Evolutionary conservation across 2,888 invertebrate genomes (phyloP), one percentile per base, ranked within the genome.

Genomic region (Gortyna flavago): DNA sequence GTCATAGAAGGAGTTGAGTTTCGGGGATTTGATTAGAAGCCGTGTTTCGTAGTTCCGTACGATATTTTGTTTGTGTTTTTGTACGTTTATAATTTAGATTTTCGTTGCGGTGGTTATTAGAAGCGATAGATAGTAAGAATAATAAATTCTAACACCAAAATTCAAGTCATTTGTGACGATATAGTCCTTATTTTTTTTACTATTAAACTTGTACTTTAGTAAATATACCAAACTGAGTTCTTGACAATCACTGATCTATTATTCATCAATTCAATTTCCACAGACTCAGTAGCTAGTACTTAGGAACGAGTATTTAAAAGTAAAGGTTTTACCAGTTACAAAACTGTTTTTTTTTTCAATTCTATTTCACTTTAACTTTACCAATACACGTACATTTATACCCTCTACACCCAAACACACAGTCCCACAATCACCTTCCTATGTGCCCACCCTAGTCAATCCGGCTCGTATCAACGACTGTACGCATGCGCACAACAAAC

Each of bases 401-500:
- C 7, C 7, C 21, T 21, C 2, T 2, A 54, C 29, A 29, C 6
- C 9, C 41, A 75, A 59, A 57, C 64, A 73, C 18, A 21, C 2
- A 32, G 51, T 82, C 75, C 41, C 25, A 69, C 35, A 8, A 25
- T 6, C 8, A 51, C 51, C 66, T 25, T 61, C 62, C 9, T 21
- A 51, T 67, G 77, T 88, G 80, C 74, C 48, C 91, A 89, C 93
- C 93, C 93, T 93, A 93, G 91, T 88, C 90, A 91, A 92, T 93
- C 92, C 93, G 91, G 92, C 92, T 92, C 86, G 91, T 89, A 88
- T 91, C 90, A 89, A 82, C 87, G 75, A 74, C 76, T 72, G 79
- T 77, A 89, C 96, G 96, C 96, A 94, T 94, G 96, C 96, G 95
- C 92, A 85, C 35, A 85, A 71, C 87, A 90, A 81, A 88, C 89